Evolutionary conservation across 2,797 vertebrate species (phyloP), one percentile per base, ranked within the genome.

Genomic region (Allobates femoralis): DNA sequence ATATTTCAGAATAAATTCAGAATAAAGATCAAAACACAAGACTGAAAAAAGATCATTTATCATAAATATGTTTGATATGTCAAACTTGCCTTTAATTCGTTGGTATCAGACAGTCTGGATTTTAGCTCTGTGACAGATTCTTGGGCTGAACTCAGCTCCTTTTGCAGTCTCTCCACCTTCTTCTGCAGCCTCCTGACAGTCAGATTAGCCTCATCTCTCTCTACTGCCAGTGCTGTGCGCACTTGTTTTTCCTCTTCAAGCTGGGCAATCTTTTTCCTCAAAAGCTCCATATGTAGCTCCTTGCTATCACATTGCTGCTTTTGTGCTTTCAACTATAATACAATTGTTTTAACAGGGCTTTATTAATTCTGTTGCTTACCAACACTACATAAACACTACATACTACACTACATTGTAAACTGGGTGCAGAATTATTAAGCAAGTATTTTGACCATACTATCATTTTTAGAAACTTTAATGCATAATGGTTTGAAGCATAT

Each of bases 271-370:
- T 99, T 98, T 92, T 94, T 96, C 78, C 94, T 93, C 90, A 99
- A 92, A 32, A 98, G 92, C 62, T 94, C 97, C 92, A 96, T 64
- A 82, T 99, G 96, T 46, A 99, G 92, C 8, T 95, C 96, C 92
- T 91, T 97, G 92, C 95, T 97, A 81, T 97, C 95, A 58, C 97
- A 92, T 4, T 94, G 95, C 90, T 97, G 96, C 89, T 95, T 97
- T 89, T 98, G 96, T 66, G 91, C 91, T 91, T 96, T 98, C 51
- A 98, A 77, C 97, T 99, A 89, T 81, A 89, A 87, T 89, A 89
- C 60, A 37, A 34, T 34, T 46, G 56, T 26, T 21, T 75, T 4
- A 76, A 14, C 73, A 69, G 10, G 67, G 56, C n/a, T n/a, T 34
- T 64, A 64, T 14, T 64, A 28, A 28, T 64, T 28, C 15, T 30